Conservation (phyloP, 2,888 invertebrate genomes). For the Adineta ricciae region DNA sequence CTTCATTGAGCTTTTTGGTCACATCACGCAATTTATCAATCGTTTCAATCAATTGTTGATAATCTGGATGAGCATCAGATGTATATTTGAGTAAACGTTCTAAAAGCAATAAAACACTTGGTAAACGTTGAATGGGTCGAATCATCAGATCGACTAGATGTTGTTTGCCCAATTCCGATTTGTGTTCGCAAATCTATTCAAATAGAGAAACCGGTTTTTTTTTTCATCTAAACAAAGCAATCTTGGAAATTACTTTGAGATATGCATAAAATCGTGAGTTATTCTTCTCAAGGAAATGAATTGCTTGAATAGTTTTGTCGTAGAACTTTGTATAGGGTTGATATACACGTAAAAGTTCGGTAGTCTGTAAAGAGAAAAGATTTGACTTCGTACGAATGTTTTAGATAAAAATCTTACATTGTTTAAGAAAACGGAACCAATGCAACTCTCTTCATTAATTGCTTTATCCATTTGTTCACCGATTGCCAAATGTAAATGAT, state of each 20-base stretch:
- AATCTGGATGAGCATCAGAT: conserved; percentile 73
- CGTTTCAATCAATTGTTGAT: conserved; percentile 70
- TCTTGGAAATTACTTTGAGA: conserved; percentile 58
- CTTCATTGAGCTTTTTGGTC: conserved; percentile 91
- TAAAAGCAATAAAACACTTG: conserved; percentile 82
- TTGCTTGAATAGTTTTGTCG: conserved; percentile 86
- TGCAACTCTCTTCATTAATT: background rate
- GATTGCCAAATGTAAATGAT: conserved; percentile 65
- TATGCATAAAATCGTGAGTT: conserved; percentile 96
- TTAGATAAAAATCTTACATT: background rate
- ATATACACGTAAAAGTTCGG: conserved; percentile 80
- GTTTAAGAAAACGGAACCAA: conserved; percentile 26
- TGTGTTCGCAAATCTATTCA: conserved; percentile 55
- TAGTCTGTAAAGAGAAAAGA: conserved; percentile 54
- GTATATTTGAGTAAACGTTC: conserved; percentile 90
- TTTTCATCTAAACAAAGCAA: background rate
- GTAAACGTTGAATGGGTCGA: conserved; percentile 89
- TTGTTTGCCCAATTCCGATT: conserved; percentile 89
- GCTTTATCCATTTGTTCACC: too few species aligned
- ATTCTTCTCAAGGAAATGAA: conserved; percentile 75
- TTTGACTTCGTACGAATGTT: too few species aligned
- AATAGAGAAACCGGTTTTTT: background rate
- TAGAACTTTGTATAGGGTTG: conserved; percentile 96
- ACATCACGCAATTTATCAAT: conserved; percentile 78
- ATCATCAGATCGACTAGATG: conserved; percentile 88